Evolutionary conservation across 2,113 vertebrate species (phyloP).

Genomic region (Mustelus asterias): DNA sequence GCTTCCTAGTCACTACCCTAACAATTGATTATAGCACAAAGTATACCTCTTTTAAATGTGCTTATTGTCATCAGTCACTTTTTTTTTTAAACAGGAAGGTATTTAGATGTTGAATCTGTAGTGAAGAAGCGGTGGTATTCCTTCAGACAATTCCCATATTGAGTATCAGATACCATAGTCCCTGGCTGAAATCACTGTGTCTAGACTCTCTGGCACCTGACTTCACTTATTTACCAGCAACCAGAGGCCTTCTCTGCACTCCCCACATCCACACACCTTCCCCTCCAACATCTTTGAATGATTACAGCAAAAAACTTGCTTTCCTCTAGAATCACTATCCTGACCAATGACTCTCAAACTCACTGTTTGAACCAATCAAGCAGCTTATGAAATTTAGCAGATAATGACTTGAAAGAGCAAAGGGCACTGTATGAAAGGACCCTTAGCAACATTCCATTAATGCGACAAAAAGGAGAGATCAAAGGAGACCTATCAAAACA

Average conservation of each 20-base stretch:
- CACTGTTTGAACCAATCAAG: conserved; percentile 72
- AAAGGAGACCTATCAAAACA: conserved; percentile 61
- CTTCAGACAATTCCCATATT: conserved; percentile 79
- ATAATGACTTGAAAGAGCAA: conserved; percentile 68
- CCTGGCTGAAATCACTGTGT: conserved; percentile 87
- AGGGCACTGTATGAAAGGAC: conserved; percentile 63
- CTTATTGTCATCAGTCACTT: conserved; percentile 68
- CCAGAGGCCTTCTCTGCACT: conserved; percentile 75
- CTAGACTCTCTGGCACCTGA: conserved; percentile 99
- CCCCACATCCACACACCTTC: conserved; percentile 55
- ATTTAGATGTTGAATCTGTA: conserved; percentile 65
- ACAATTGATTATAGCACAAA: conserved; percentile 57
- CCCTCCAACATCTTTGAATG: conserved; percentile 73
- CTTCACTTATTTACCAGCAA: conserved; percentile 93
- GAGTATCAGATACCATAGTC: conserved; percentile 94
- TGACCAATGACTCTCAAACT: conserved; percentile 61
- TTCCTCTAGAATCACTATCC: conserved; percentile 64
- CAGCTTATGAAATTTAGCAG: conserved; percentile 69
- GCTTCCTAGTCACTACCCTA: background rate
- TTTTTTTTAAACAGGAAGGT: conserved; percentile 75
- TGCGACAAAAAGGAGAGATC: conserved; percentile 58
- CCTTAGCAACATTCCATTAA: conserved; percentile 63
- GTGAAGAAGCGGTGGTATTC: conserved; percentile 75
- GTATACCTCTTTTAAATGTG: conserved; percentile 62
- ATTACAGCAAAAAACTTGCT: conserved; percentile 67